Base-by-base conservation (phyloP, 2,113 vertebrate species). In the Laticauda laticaudata region DNA sequence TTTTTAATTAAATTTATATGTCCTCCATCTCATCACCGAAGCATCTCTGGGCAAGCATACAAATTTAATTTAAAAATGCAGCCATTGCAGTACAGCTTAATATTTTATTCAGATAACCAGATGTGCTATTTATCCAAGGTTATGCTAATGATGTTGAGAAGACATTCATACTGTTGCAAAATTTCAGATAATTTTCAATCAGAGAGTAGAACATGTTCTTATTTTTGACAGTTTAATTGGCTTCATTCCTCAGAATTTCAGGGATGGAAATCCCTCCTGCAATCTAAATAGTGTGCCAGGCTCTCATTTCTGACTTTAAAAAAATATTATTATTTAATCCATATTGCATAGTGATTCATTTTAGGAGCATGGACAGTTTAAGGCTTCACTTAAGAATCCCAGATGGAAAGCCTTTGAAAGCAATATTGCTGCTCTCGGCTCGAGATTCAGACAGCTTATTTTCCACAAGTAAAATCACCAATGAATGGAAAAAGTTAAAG, bases 351-450 rank as follows among this genome's bases (percentile, higher is more conserved):
- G 61, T 0, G 95, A 93, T 88, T 81, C 92, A 87, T 90, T 92
- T 51, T 21, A 34, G 2, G 91, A 18, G 2, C 0, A 53, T 24
- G 0, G 0, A 18, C 12, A 1, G 81, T 57, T 18, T 24, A 87
- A 92, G 94, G 93, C 85, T 91, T 89, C 86, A 2, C 85, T 75
- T 91, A 45, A 11, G n/a, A 45, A 87, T 93, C 4, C 0, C 9
- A 54, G 85, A 86, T 0, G 5, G 0, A 0, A 48, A 56, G 15
- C 90, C 53, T 88, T 56, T 90, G 86, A 93, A 86, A 2, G 0
- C 18, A 0, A 0, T 54, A 45, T 90, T 0, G 55, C 6, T 43
- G 69, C 4, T 39, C 34, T 12, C 7, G 4, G 14, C 0, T 1
- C 14, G 5, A 26, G 1, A 53, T 39, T 1, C 7, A 57, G 55